Base-by-base conservation (phyloP, 2,113 vertebrate genomes). In the Lampris megalopsis region DNA sequence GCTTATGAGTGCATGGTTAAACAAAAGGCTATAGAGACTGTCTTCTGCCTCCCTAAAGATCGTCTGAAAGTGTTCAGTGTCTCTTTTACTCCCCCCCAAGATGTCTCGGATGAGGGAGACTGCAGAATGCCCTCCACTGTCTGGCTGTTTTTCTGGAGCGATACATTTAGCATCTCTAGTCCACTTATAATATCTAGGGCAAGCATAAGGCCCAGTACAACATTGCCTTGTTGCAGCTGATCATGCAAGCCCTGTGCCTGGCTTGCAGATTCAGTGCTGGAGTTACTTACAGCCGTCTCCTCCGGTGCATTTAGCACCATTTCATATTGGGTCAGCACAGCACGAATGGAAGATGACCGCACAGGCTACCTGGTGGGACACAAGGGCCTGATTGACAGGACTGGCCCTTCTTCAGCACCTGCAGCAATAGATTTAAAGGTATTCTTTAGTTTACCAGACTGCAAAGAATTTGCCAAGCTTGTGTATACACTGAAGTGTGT, bases 261-360 rank as follows among this genome's bases (percentile, higher is more conserved):
- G 24, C 24, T 24, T 24, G 24, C 24, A 24, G 24, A 24, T 24
- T 24, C 24, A 24, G 24, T 24, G 24, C 24, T 24, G 24, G 24
- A 24, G 24, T 24, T 54, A 60, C 57, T 61, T 68, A 65, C 45
- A 68, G 47, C 37, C 73, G 70, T 69, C 50, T 70, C 50, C 48
- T 70, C 75, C 6, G 63, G 52, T 35, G 66, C 59, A 63, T 63
- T 47, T 48, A 71, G 47, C 37, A 63, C 75, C 10, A 63, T 63
- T 7, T 41, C 67, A 58, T 77, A 70, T 70, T 77, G 75, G 35
- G 9, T 56, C 13, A 77, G 75, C 43, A 77, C 59, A 70, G 66
- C 48, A 63, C 13, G 59, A 41, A 63, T 63, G n/a, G 60, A 1
- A 62, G 70, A 38, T 45, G 66, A 56, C 8, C 59, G 66, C 36